Conservation (phyloP, 2,888 invertebrate species). For the Drosophila ochracea region DNA sequence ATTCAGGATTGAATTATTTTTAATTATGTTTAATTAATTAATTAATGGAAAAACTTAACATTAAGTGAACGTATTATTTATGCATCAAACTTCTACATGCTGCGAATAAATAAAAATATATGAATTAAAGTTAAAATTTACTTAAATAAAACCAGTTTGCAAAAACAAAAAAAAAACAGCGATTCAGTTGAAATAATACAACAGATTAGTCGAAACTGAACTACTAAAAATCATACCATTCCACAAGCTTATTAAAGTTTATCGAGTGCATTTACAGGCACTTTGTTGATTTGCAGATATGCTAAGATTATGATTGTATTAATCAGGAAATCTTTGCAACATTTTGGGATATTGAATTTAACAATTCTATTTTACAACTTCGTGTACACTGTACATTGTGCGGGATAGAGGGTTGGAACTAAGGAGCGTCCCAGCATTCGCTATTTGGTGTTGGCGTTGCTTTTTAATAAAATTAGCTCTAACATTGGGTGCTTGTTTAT, state of each 20-base stretch:
- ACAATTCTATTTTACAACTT: conserved; percentile 44
- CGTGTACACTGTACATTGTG: conserved; percentile 35
- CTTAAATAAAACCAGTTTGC: not conserved
- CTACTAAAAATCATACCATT: not conserved
- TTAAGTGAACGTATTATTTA: not conserved
- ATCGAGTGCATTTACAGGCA: conserved; percentile 8
- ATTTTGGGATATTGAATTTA: conserved; percentile 26
- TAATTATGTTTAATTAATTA: not conserved
- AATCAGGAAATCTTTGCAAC: conserved; percentile 47
- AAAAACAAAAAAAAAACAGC: not conserved
- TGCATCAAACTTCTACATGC: not conserved
- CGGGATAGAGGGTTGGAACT: too few relatives aligned
- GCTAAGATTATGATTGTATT: conserved; percentile 28
- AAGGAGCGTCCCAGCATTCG: conserved; percentile 20
- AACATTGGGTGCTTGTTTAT: conserved; percentile 76
- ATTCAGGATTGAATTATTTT: not conserved
- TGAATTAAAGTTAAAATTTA: not conserved
- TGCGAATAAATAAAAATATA: not conserved
- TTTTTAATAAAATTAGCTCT: conserved; percentile 77
- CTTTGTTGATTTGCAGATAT: conserved; percentile 14
- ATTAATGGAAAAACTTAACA: not conserved
- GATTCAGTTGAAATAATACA: not conserved
- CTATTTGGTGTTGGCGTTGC: conserved; percentile 60
- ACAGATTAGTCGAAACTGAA: not conserved
- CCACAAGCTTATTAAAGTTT: conserved; percentile 10